Conservation (phyloP, 2,888 invertebrate genomes). For the Crematogaster levior region DNA sequence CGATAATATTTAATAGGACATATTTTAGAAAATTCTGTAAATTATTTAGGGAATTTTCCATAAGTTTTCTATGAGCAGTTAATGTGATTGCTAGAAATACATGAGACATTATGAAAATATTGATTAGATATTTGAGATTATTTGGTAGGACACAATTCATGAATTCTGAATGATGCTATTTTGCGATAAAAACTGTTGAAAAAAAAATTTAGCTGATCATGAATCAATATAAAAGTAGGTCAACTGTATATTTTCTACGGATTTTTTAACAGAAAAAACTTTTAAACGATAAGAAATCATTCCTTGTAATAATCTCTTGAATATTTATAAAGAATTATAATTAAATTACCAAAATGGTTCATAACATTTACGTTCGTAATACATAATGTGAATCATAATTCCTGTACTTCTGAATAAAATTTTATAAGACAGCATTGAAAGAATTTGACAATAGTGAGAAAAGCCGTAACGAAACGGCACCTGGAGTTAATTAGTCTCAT, state of each 20-base stretch:
- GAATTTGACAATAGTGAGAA: conserved; percentile 25
- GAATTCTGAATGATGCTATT: conserved; percentile 22
- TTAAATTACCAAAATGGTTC: neutral
- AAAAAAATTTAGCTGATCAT: conserved; percentile 15
- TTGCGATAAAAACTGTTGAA: neutral
- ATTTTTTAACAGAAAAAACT: neutral
- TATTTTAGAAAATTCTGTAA: neutral
- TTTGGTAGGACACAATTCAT: neutral
- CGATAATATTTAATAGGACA: too few species aligned
- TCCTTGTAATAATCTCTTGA: neutral
- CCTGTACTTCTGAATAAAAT: neutral
- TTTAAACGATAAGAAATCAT: neutral
- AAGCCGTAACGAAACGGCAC: neutral
- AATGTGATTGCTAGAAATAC: neutral
- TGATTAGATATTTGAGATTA: conserved; percentile 9
- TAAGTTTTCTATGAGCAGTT: neutral
- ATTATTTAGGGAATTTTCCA: neutral
- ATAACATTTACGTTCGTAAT: neutral
- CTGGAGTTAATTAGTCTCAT: conserved; percentile 37
- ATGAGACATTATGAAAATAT: neutral
- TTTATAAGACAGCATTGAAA: neutral
- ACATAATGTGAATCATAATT: neutral
- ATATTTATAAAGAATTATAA: neutral
- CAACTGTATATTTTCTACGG: conserved; percentile 9
- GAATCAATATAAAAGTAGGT: conserved; percentile 27